Evolutionary conservation across 2,797 vertebrate genomes (phyloP).

Genomic region (Manis pentadactyla): DNA sequence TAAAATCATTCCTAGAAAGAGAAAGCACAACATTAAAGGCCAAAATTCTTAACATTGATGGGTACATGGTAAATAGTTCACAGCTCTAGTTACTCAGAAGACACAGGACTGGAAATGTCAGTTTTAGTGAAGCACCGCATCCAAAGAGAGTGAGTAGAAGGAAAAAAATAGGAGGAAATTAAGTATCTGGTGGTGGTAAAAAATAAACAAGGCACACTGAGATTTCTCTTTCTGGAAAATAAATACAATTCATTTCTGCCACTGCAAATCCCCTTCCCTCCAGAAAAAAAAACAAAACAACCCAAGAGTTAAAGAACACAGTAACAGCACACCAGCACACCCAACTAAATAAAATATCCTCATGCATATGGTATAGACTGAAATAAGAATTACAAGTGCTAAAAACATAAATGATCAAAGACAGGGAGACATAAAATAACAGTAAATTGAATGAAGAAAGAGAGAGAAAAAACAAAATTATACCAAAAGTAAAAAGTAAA

Average conservation of each 20-base stretch:
- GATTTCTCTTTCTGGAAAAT: background rate
- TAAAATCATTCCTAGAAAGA: background rate
- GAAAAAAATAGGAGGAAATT: background rate
- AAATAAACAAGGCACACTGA: background rate
- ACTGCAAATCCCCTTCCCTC: background rate
- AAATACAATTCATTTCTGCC: background rate
- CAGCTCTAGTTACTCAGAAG: background rate
- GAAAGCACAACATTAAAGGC: background rate
- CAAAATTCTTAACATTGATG: background rate
- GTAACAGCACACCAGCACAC: background rate
- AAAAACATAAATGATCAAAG: background rate
- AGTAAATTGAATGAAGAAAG: background rate
- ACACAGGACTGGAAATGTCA: background rate
- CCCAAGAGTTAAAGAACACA: background rate
- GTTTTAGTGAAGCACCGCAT: background rate
- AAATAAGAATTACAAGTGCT: background rate
- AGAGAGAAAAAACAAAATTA: background rate
- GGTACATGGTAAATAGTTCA: background rate
- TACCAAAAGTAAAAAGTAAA: conserved; percentile 2
- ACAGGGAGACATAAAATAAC: background rate
- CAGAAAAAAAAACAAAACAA: background rate
- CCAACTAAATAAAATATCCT: background rate
- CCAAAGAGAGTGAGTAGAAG: background rate
- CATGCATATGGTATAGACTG: background rate
- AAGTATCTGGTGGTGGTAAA: background rate